Evolutionary conservation across 2,797 vertebrate genomes (phyloP), one percentile per base, ranked within the genome.

Genomic region (Falco berigora): DNA sequence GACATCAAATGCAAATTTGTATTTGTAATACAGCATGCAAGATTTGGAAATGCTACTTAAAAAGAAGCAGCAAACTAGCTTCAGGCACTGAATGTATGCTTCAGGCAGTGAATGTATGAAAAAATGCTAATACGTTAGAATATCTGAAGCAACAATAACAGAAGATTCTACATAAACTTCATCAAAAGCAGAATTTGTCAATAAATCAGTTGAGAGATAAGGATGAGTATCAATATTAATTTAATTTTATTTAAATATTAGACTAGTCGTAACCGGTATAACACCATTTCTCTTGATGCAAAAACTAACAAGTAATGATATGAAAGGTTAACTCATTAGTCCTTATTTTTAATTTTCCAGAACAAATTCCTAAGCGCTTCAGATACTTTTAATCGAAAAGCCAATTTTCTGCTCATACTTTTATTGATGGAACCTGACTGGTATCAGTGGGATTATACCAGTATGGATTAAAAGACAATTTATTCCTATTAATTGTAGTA

Each of bases 41-140:
- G 86, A 79, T 92, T 92, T 94, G 78, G 78, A 96, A 97, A 96
- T 71, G 73, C 62, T 85, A 58, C 72, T 86, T 95, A 93, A 95
- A 96, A 92, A 78, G 68, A 92, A 94, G 63, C 47, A 95, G 72
- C 17, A 82, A 95, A 94, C 67, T 86, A 81, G 95, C 90, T 96
- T 38, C 88, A 94, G 89, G 93, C 80, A 80, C 8, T 28, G 69
- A 85, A 88, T 42, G 56, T 64, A 92, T 32, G 91, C 69, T 96
- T 87, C 87, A 96, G 86, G 90, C 77, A 89, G 25, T 3, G 7
- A 64, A 53, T 18, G 58, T 47, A 96, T 14, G 42, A 79, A 90
- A 95, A 77, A 83, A 83, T 59, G 55, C 20, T 74, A 90, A 90
- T 75, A 62, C 50, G 86, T 73, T 85, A 49, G 42, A 96, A 88